Evolutionary conservation across 1,140 invertebrate species (phyloP).

Genomic region (Dufourea novaeangliae): DNA sequence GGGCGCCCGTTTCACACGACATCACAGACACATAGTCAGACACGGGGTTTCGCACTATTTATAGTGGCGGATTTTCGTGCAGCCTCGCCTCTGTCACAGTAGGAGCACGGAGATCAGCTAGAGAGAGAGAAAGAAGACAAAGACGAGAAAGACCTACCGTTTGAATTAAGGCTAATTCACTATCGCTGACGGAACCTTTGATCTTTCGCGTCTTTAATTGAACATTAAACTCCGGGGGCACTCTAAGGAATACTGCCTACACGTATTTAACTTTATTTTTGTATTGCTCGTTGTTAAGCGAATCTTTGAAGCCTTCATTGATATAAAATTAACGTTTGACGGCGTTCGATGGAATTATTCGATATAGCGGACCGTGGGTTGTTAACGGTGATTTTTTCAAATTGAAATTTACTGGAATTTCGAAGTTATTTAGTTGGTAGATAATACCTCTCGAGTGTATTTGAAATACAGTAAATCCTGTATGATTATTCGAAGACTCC

Average conservation of each 20-base stretch:
- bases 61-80: conserved; percentile 50
- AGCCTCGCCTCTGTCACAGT: not conserved
- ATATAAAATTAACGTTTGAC: too few species aligned
- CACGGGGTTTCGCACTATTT: conserved; percentile 61
- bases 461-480: too few species aligned
- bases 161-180: conserved; percentile 41
- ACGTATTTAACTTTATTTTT: not conserved
- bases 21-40: conserved; percentile 72
- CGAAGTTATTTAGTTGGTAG: too few species aligned
- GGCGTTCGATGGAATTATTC: too few species aligned
- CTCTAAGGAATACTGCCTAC: not conserved
- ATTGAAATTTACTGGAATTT: too few species aligned
- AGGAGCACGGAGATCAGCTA: not conserved
- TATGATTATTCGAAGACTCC: too few species aligned
- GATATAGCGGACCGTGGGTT: too few species aligned
- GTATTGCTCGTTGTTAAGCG: not conserved
- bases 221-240: conserved; percentile 7
- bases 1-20: conserved; percentile 62
- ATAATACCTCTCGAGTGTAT: too few species aligned
- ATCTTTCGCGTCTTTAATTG: conserved; percentile 22
- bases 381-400: too few species aligned
- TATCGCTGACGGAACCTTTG: conserved; percentile 14
- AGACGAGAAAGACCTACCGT: not conserved
- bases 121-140: conserved; percentile 7
- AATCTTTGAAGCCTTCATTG: too few species aligned